Evolutionary conservation across 2,888 invertebrate genomes (phyloP).

Genomic region (Stenoptilia bipunctidactyla): DNA sequence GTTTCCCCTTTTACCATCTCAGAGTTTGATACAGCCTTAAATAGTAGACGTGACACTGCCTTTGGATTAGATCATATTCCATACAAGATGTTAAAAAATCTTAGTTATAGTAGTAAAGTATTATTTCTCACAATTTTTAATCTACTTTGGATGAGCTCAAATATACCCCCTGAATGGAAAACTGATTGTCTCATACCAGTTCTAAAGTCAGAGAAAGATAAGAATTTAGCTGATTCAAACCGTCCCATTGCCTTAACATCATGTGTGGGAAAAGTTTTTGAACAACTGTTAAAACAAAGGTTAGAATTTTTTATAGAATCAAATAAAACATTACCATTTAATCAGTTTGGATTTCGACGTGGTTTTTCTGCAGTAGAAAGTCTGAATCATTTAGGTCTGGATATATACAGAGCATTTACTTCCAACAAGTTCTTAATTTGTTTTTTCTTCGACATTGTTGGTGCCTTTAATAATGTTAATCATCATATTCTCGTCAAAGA

Average conservation of each 20-base stretch:
- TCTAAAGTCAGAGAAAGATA: slow-evolving; percentile 8
- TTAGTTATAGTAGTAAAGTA: neutral
- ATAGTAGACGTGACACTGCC: slow-evolving; percentile 4
- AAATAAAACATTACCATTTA: slow-evolving; percentile 10
- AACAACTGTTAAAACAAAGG: slow-evolving; percentile 11
- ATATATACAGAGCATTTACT: neutral
- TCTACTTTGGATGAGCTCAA: slow-evolving; percentile 3
- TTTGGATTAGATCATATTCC: slow-evolving; percentile 4
- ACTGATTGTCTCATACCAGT: slow-evolving; percentile 10
- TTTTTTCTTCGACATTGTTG: slow-evolving; percentile 9
- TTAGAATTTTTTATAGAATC: slow-evolving; percentile 9
- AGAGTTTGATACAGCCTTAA: slow-evolving; percentile 3
- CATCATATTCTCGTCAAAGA: slow-evolving; percentile 1
- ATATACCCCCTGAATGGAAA: slow-evolving; percentile 9
- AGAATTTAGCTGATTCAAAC: slow-evolving; percentile 7
- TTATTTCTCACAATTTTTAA: slow-evolving; percentile 2
- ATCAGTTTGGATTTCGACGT: slow-evolving; percentile 13
- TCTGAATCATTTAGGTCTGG: slow-evolving; percentile 4
- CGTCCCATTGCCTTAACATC: slow-evolving; percentile 12
- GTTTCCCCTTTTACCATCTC: slow-evolving; percentile 1
- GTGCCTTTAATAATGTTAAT: slow-evolving; percentile 11
- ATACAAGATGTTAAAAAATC: slow-evolving; percentile 1
- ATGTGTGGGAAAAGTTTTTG: slow-evolving; percentile 12
- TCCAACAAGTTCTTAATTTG: slow-evolving; percentile 2
- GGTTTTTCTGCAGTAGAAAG: slow-evolving; percentile 8